Evolutionary conservation across 2,888 invertebrate genomes (phyloP).

Genomic region (Nomada flava): DNA sequence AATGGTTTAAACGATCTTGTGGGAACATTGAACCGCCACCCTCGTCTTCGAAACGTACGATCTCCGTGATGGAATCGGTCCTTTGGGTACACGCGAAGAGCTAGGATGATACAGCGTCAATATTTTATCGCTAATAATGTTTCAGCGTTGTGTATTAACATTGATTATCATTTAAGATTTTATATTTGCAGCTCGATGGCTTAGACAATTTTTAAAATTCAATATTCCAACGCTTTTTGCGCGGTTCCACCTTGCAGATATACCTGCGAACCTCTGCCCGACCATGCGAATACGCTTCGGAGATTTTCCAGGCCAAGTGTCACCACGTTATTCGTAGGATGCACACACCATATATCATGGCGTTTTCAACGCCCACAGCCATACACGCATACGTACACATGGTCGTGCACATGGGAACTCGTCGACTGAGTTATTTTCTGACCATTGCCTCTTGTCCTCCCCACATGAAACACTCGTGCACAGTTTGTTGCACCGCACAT

Average conservation of each 20-base stretch:
- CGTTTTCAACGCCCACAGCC: constrained; percentile 62
- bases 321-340: constrained; percentile 59
- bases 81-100: constrained; percentile 23
- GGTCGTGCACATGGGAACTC: constrained; percentile 60
- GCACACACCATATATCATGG: constrained; percentile 67
- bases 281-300: constrained; percentile 51
- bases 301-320: constrained; percentile 68
- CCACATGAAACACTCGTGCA: constrained; percentile 32
- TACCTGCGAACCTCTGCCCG: constrained; percentile 8
- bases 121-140: constrained; percentile 49
- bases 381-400: constrained; percentile 6
- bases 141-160: background rate
- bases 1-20: constrained; percentile 47
- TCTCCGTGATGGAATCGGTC: constrained; percentile 47
- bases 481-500: constrained; percentile 40
- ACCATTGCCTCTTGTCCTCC: constrained; percentile 70
- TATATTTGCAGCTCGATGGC: background rate
- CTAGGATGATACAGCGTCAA: constrained; percentile 13
- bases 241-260: background rate
- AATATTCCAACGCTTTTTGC: constrained; percentile 6
- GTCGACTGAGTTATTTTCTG: constrained; percentile 75
- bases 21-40: constrained; percentile 34
- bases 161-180: background rate
- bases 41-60: constrained; percentile 37
- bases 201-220: background rate